Conservation (phyloP, 2,797 vertebrate genomes). For the Paguma larvata region DNA sequence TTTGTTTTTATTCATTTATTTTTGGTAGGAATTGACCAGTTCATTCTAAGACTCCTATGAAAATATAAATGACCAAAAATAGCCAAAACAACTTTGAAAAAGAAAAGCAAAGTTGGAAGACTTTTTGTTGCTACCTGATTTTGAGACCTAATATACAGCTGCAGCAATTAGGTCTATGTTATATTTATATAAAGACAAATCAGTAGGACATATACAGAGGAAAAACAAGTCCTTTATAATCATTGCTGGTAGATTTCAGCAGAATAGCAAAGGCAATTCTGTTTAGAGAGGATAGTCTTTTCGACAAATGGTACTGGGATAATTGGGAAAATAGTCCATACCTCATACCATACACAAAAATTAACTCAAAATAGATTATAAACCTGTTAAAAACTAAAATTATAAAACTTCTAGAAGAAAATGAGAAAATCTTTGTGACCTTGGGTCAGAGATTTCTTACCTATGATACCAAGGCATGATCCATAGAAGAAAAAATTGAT, state of each 20-base stretch:
- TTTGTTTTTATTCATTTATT: not conserved
- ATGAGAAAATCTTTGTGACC: not conserved
- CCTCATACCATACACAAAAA: not conserved
- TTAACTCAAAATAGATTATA: not conserved
- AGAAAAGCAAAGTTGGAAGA: not conserved
- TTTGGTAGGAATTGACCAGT: not conserved
- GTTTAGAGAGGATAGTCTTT: not conserved
- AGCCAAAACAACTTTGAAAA: not conserved
- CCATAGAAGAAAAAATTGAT: not conserved
- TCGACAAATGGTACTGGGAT: not conserved
- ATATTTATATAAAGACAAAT: not conserved
- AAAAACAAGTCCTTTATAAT: not conserved
- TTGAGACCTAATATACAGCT: not conserved
- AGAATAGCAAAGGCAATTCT: not conserved
- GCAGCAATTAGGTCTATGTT: not conserved
- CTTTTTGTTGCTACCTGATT: not conserved
- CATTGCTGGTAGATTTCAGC: not conserved
- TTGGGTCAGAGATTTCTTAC: conserved; percentile 10
- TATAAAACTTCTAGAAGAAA: not conserved
- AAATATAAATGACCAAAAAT: not conserved
- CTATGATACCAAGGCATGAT: not conserved
- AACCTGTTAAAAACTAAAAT: not conserved
- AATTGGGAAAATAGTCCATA: not conserved
- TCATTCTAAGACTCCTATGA: not conserved
- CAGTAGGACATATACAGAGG: not conserved